Evolutionary conservation across 2,113 vertebrate species (phyloP), one percentile per base, ranked within the genome.

Genomic region (Patagioenas fasciata): DNA sequence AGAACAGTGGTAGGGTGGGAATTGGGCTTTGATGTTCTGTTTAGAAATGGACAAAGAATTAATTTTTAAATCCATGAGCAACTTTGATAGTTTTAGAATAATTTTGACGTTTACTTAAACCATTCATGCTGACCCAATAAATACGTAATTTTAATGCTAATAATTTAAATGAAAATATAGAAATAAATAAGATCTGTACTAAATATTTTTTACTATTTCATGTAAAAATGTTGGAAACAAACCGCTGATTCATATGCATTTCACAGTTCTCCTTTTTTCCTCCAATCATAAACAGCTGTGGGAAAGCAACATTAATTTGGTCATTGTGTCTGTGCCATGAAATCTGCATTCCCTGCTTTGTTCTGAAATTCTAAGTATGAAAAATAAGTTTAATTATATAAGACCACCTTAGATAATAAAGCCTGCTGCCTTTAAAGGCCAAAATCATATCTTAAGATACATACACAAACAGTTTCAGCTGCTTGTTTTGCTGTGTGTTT

Each of bases 401-500:
- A 56, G 42, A 44, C 67, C 26, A 71, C 75, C 56, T 93, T 54
- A 58, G 48, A 69, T 79, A 93, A 94, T 67, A 81, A 88, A 86
- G 70, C 47, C 31, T 80, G 53, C 31, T 85, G 44, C 47, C n/a
- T 91, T 71, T 74, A 85, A 90, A 92, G 66, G 10, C 28, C 19
- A 78, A 82, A 94, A 89, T 82, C 57, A 24, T 84, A 57, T 88
- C 80, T 93, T 69, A 82, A 91, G 47, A 80, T 48, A 57, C 6
- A 57, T 6, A 62, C 10, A 67, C 71, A 79, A 94, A 77, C 54
- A 88, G 50, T 36, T 90, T 96, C 69, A 84, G 85, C 88, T 93
- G 80, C 93, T 95, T 89, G 48, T 67, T 96, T 95, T 69, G 10
- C 20, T 89, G 2, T 70, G 60, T 89, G 31, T 90, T 89, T 93